phyloP scores from a whole-genome alignment of 1,140 invertebrate species.

The Penaeus vannamei region DNA sequence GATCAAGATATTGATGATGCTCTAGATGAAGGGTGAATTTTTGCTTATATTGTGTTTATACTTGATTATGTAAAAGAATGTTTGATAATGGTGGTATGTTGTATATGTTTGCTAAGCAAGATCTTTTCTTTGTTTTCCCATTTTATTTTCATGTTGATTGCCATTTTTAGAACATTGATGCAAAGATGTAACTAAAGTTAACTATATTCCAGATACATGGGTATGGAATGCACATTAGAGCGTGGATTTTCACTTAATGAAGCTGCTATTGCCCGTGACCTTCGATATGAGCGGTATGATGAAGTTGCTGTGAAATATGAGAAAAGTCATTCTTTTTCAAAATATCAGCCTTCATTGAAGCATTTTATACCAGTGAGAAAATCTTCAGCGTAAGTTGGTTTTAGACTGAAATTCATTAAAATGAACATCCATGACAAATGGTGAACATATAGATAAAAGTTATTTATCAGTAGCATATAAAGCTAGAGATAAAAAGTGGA shows the following conservation, averaged over 20 bases:
- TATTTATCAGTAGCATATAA: neutral
- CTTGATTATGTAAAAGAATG: neutral
- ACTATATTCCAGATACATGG: constrained; percentile 64
- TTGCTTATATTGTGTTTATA: neutral
- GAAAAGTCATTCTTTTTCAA: constrained; percentile 21
- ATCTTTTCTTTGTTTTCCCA: neutral
- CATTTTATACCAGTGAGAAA: constrained; percentile 68
- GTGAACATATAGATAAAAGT: neutral
- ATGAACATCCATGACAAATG: neutral
- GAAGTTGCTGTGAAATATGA: constrained; percentile 56
- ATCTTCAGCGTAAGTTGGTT: constrained; percentile 63
- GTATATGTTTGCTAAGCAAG: neutral
- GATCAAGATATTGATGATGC: constrained; percentile 46
- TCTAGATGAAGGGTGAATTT: constrained; percentile 61
- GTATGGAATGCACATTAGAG: constrained; percentile 67
- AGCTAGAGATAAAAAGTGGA: too few relatives aligned
- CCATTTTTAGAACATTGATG: neutral
- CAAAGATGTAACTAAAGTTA: neutral
- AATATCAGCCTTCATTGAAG: constrained; percentile 64
- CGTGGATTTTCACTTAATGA: constrained; percentile 67
- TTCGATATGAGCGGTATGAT: constrained; percentile 60
- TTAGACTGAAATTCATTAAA: constrained; percentile 9
- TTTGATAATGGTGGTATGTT: neutral
- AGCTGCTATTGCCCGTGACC: constrained; percentile 50
- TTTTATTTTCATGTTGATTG: neutral